These are phyloP conservation scores for Micrasema minimum DNA, from an alignment of 1,140 invertebrate genomes.

Conservation along the genomic window DNA sequence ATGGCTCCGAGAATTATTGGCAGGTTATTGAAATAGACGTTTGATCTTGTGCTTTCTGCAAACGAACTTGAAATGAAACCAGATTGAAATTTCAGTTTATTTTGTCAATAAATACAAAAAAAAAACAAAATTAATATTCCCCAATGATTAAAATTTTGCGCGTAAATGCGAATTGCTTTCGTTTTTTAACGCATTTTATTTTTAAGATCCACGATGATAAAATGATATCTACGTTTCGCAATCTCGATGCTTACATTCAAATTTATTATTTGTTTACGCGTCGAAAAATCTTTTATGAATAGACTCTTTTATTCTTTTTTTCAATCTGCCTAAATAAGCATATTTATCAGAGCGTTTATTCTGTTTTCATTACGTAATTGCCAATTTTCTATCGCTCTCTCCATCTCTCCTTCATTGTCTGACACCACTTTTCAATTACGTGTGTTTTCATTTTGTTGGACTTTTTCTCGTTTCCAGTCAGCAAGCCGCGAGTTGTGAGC, in stretches of 20 bases:
- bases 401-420: conserved; percentile 22
- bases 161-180: too few species aligned
- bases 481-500: too few species aligned
- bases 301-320: conserved; percentile 6
- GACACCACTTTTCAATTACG: conserved; percentile 51
- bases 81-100: conserved; percentile 16
- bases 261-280: conserved; percentile 17
- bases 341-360: conserved; percentile 30
- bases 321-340: conserved; percentile 34
- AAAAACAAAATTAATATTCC: too few species aligned
- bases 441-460: conserved; percentile 39
- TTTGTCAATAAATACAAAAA: too few species aligned
- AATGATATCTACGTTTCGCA: conserved; percentile 1
- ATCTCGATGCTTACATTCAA: conserved; percentile 4
- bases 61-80: conserved; percentile 16
- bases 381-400: conserved; percentile 40
- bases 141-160: too few species aligned
- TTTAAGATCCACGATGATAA: too few species aligned
- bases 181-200: too few species aligned
- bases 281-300: conserved; percentile 19
- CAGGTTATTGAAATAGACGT: conserved; percentile 50
- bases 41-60: conserved; percentile 36
- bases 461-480: conserved; percentile 44
- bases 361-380: conserved; percentile 45
- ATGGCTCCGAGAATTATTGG: conserved; percentile 43